These are phyloP conservation scores for Dendrolimus punctatus DNA, from an alignment of 1,140 invertebrate genomes.

Conservation along the genomic window DNA sequence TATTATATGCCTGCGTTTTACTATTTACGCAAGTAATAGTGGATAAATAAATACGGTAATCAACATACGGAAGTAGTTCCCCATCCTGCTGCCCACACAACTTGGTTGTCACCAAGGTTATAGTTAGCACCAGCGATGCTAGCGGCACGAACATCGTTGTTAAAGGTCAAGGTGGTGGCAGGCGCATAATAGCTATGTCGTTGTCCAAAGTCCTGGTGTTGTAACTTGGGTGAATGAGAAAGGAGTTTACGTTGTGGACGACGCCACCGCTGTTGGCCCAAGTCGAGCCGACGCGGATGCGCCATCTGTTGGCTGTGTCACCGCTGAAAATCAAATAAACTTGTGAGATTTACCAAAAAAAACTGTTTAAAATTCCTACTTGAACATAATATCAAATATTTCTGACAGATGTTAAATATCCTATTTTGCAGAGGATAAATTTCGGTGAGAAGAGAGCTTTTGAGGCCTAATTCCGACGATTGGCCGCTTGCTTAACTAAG, in stretches of 20 bases:
- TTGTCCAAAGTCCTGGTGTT: slow-evolving; percentile 71
- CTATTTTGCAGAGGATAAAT: too few relatives aligned
- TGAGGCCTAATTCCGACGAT: too few relatives aligned
- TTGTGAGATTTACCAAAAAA: background rate
- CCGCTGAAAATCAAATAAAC: slow-evolving; percentile 21
- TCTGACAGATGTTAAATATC: too few relatives aligned
- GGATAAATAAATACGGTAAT: background rate
- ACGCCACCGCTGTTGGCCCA: slow-evolving; percentile 20
- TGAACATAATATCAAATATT: too few relatives aligned
- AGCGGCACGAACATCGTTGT: slow-evolving; percentile 7
- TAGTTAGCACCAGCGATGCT: slow-evolving; percentile 4
- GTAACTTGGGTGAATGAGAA: slow-evolving; percentile 66
- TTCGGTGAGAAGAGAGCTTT: too few relatives aligned
- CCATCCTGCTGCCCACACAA: slow-evolving; percentile 13
- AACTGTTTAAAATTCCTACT: background rate
- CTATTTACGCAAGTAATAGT: too few relatives aligned
- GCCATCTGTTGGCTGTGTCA: slow-evolving; percentile 23
- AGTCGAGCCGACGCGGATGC: slow-evolving; percentile 22
- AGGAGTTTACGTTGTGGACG: slow-evolving; percentile 18
- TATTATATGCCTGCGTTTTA: too few relatives aligned
- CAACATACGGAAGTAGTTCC: slow-evolving; percentile 6
- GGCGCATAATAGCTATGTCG: slow-evolving; percentile 69
- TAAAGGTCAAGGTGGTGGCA: slow-evolving; percentile 1
- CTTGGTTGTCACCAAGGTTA: slow-evolving; percentile 12
- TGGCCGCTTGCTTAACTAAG: too few relatives aligned